Evolutionary conservation across 2,113 vertebrate genomes (phyloP).

Genomic region (Aplodontia rufa): DNA sequence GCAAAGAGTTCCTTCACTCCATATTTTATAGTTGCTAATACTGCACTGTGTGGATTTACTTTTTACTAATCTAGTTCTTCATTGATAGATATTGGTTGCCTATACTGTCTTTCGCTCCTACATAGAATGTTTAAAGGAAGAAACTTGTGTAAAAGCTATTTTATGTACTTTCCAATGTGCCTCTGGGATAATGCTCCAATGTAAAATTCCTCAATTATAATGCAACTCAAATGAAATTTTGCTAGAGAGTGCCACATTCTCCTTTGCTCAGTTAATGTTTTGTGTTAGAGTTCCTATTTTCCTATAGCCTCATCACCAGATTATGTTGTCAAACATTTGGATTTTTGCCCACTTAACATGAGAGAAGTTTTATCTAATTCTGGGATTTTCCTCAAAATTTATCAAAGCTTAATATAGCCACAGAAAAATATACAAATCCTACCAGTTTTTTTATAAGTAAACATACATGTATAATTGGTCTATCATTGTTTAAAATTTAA

Average conservation of each 20-base stretch:
- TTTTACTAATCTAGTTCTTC: background rate
- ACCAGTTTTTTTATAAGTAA: background rate
- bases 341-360: background rate
- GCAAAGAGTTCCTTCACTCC: background rate
- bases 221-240: background rate
- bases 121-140: background rate
- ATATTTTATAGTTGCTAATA: background rate
- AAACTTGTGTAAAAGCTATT: background rate
- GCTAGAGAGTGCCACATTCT: background rate
- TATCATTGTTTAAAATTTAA: too few relatives aligned
- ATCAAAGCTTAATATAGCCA: background rate
- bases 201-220: background rate
- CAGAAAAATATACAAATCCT: background rate
- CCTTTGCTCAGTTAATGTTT: background rate
- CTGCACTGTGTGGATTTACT: background rate
- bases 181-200: background rate
- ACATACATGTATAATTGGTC: background rate
- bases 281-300: background rate
- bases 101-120: background rate
- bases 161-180: background rate
- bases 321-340: background rate
- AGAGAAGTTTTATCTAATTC: background rate
- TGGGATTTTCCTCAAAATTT: background rate
- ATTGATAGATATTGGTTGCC: background rate
- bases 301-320: background rate